Base-by-base conservation (phyloP, 2,888 invertebrate genomes). In the Psococerastis gibbosa region DNA sequence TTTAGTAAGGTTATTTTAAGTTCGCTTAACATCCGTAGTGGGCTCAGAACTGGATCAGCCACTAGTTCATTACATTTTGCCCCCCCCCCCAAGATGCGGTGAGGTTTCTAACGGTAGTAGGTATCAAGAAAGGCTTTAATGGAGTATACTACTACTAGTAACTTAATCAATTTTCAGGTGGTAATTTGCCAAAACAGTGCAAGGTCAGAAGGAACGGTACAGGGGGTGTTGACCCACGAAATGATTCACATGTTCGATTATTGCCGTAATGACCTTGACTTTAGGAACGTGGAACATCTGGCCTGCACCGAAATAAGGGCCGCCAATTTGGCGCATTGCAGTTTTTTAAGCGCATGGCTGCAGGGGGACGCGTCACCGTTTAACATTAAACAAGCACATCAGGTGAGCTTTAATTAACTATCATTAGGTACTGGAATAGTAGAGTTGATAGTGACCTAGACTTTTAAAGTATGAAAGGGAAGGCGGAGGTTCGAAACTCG, bases 191-290 rank as follows among this genome's bases (percentile, higher is more conserved):
- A 92, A 57, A 94, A 94, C 61, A 78, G 75, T 45, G 78, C 79
- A 0, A 69, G 61, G 16, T 68, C 65, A 20, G 68, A 75, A 56
- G 73, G 74, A 9, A 67, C 77, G 59, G 73, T 87, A 0, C 81
- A 82, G 57, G 80, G 78, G 17, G 81, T 89, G 1, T 58, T 95
- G 33, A 75, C 80, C 0, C 95, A 95, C 55, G 95, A 95, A 62
- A 73, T 95, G 72, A 79, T 94, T 38, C 95, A 95, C 59, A 92
- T 94, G 85, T 94, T 89, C 57, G 95, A 95, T 60, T 83, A 75
- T 57, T 95, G 95, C 58, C 72, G 78, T 34, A 83, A 89, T 50
- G 73, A 94, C 38, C 58, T 92, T 45, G 82, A 95, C 61, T 87
- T 91, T 54, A 78, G 73, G 52, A 87, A 94, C 57, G 67, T 89